Percentiles rank a stretch among this genome's conserved stretches.
Evolutionary conservation across 2,888 invertebrate genomes (phyloP).

Genomic region (Leucophenga maculata): DNA sequence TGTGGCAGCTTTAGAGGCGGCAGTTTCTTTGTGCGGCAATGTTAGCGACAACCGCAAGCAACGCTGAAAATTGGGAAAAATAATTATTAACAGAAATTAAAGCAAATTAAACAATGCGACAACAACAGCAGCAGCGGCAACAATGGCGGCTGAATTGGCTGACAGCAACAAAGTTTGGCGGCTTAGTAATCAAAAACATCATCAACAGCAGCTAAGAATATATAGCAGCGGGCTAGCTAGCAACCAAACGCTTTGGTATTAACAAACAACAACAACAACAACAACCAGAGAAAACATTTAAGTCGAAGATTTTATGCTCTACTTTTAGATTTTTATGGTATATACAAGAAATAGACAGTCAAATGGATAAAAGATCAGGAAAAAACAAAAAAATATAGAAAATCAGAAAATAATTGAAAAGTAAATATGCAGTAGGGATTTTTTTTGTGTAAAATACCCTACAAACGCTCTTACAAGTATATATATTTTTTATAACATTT

Average conservation of each 20-base stretch:
- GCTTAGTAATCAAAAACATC: constrained; percentile 42
- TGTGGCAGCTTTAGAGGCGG: neutral
- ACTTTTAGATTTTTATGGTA: too few species aligned
- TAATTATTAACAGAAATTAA: constrained; percentile 65
- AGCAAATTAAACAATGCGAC: constrained; percentile 51
- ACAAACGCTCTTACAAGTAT: too few species aligned
- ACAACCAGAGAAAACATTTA: neutral
- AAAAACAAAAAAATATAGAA: too few species aligned
- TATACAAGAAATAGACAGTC: too few species aligned
- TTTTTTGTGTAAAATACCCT: too few species aligned
- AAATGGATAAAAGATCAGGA: too few species aligned
- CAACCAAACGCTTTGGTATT: neutral
- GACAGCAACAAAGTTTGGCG: constrained; percentile 13
- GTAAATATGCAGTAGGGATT: too few species aligned
- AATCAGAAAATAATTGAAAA: too few species aligned
- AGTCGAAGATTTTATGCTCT: too few species aligned
- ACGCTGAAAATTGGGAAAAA: constrained; percentile 58
- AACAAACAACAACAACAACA: neutral
- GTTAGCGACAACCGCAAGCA: constrained; percentile 49
- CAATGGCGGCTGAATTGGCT: constrained; percentile 3
- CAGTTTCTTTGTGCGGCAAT: too few species aligned
- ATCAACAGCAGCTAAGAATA: constrained; percentile 20
- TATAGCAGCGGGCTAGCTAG: constrained; percentile 7
- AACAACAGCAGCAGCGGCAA: constrained; percentile 15
- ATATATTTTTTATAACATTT: too few species aligned